These are phyloP conservation scores for Chalcosyrphus nemorum DNA, from an alignment of 2,888 invertebrate species.

Conservation along the genomic window DNA sequence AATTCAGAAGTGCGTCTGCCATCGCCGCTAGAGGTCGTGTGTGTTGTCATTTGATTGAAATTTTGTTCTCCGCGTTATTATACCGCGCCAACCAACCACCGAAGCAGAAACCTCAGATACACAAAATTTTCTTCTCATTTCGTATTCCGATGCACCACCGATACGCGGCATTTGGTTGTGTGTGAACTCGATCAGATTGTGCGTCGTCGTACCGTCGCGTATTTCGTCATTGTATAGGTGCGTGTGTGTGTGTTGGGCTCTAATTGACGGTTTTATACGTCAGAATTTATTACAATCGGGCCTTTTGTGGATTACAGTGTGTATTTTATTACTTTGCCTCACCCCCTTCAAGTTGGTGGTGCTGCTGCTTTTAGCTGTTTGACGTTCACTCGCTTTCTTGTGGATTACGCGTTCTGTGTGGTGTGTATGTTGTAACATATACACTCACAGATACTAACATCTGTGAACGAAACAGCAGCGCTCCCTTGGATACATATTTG, in stretches of 20 bases:
- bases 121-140: conserved; percentile 25
- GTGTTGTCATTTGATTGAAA: conserved; percentile 22
- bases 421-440: conserved; percentile 47
- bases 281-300: conserved; percentile 74
- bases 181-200: conserved; percentile 1
- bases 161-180: conserved; percentile 26
- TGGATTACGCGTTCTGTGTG: conserved; percentile 72
- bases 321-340: conserved; percentile 57
- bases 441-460: conserved; percentile 58
- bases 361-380: conserved; percentile 25
- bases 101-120: conserved; percentile 68
- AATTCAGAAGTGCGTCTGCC: conserved; percentile 69
- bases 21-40: conserved; percentile 70
- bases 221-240: too few relatives aligned
- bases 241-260: conserved; percentile 41
- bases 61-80: conserved; percentile 22
- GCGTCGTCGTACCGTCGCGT: not conserved
- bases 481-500: conserved; percentile 51
- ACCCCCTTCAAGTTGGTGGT: conserved; percentile 42
- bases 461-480: conserved; percentile 63
- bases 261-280: conserved; percentile 74
- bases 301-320: conserved; percentile 70
- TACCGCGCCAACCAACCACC: conserved; percentile 69
- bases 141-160: conserved; percentile 7
- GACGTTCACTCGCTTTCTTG: conserved; percentile 58